A percentile compares a stretch with the other conserved stretches of the same genome.
Conservation (phyloP, 1,140 invertebrate species). For the Rhagoletis zephyria region DNA sequence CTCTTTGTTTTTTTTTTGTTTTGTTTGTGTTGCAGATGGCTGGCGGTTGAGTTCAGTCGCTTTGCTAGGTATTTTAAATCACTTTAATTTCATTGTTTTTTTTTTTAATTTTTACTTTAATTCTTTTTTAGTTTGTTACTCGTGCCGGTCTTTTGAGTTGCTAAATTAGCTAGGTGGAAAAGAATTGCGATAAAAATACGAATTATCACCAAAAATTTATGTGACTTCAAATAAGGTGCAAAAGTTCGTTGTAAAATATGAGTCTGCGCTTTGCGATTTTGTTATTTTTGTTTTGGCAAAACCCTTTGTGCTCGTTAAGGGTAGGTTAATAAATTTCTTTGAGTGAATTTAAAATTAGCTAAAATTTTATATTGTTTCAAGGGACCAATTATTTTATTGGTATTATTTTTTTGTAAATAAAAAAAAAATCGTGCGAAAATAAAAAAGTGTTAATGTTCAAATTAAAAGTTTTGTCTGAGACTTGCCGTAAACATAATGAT, state of each 20-base stretch:
- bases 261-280: neutral
- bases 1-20: no score
- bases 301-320: neutral
- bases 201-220: conserved; percentile 38
- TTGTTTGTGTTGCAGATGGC: neutral
- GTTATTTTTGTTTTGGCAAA: no score
- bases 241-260: neutral
- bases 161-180: conserved; percentile 27
- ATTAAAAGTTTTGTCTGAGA: no score
- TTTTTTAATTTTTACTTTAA: neutral
- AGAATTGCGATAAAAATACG: conserved; percentile 27
- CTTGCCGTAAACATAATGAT: no score
- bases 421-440: no score
- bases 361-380: neutral
- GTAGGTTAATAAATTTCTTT: neutral
- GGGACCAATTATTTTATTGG: no score
- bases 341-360: conserved; percentile 20
- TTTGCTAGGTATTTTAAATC: neutral
- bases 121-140: neutral
- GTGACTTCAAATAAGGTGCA: conserved; percentile 40
- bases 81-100: neutral
- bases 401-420: no score
- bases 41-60: conserved; percentile 5
- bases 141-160: neutral
- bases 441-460: no score